A percentile compares a stretch with the other conserved stretches of the same genome.
Evolutionary conservation across 2,113 vertebrate genomes (phyloP).

Genomic region (Indri indri): DNA sequence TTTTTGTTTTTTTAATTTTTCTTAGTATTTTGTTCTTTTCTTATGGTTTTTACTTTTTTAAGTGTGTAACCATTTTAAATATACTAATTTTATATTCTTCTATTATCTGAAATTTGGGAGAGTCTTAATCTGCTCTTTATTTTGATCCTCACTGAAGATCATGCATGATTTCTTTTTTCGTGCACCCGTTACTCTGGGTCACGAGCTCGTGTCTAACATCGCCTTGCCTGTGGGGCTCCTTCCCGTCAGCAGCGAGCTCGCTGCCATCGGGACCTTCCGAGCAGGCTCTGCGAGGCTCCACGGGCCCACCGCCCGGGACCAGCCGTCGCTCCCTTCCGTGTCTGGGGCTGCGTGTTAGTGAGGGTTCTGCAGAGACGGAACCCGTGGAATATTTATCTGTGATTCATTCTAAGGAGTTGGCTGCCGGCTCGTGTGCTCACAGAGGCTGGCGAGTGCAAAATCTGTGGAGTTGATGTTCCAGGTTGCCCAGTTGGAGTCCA

Average conservation of each 20-base stretch:
- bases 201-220: not conserved
- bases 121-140: not conserved
- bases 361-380: not conserved
- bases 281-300: not conserved
- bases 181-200: not conserved
- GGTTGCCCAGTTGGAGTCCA: not conserved
- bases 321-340: not conserved
- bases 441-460: not conserved
- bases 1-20: too few relatives aligned
- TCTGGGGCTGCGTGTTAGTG: not conserved
- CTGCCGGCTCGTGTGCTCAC: not conserved
- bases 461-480: not conserved
- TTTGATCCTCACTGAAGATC: not conserved
- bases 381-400: too few relatives aligned
- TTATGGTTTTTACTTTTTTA: not conserved
- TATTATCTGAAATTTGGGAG: not conserved
- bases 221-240: not conserved
- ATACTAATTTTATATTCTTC: not conserved
- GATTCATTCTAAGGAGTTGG: not conserved
- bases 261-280: not conserved
- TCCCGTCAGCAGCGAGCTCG: not conserved
- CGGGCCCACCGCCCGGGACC: not conserved
- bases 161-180: not conserved
- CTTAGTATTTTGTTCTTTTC: not conserved
- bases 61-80: not conserved